Percentiles rank a stretch among this genome's conserved stretches.
phyloP scores from a whole-genome alignment of 2,888 invertebrate species.

The Ptychoptera albimana region DNA sequence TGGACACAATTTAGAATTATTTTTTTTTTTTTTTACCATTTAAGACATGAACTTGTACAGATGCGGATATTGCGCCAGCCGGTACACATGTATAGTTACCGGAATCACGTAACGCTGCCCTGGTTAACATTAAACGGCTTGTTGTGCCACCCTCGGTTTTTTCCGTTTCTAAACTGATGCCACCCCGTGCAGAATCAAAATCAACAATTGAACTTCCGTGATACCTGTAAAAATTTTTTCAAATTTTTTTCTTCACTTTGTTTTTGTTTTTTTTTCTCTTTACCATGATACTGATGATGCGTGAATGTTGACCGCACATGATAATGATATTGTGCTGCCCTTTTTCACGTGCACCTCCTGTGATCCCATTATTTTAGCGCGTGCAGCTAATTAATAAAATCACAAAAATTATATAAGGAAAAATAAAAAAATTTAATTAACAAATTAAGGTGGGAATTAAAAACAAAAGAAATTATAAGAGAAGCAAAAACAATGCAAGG shows the following conservation, averaged over 20 bases:
- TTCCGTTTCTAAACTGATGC: constrained; percentile 78
- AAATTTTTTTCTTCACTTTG: neutral
- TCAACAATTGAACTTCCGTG: constrained; percentile 69
- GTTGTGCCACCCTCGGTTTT: constrained; percentile 75
- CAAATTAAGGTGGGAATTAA: neutral
- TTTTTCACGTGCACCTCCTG: constrained; percentile 79
- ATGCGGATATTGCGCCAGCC: constrained; percentile 65
- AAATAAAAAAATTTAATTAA: neutral
- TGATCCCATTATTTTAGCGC: constrained; percentile 71
- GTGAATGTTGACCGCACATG: constrained; percentile 76
- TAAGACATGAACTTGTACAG: constrained; percentile 69
- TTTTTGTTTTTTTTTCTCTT: neutral
- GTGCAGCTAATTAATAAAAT: constrained; percentile 46
- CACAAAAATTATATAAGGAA: constrained; percentile 3
- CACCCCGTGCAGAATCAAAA: constrained; percentile 69
- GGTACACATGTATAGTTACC: constrained; percentile 86
- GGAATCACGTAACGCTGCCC: constrained; percentile 68
- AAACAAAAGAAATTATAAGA: neutral
- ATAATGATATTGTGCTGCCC: constrained; percentile 78
- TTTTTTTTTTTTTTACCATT: constrained; percentile 43
- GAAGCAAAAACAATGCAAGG: neutral
- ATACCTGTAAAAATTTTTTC: constrained; percentile 40
- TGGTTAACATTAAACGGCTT: constrained; percentile 69
- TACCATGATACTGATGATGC: constrained; percentile 59
- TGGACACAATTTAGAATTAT: too few relatives aligned